A percentile compares a stretch with the other conserved stretches of the same genome.
phyloP scores from a whole-genome alignment of 2,113 vertebrate species.

The Osmerus mordax region DNA sequence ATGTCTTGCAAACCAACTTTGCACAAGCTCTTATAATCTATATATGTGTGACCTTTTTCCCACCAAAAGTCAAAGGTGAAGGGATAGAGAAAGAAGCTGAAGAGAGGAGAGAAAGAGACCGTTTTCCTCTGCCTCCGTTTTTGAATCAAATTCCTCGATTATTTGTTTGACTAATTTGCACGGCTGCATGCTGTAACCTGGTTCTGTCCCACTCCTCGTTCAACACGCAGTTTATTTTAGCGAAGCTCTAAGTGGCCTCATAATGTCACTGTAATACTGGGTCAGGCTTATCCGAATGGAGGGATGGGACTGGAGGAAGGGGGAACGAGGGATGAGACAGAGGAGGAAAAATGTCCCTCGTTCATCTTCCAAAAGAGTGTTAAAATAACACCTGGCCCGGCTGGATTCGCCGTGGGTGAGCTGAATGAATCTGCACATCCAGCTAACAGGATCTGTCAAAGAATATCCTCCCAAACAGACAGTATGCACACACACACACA shows the following conservation, averaged over 20 bases:
- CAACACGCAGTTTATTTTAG: constrained; percentile 68
- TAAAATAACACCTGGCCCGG: constrained; percentile 68
- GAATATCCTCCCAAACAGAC: background rate
- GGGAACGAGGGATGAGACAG: constrained; percentile 6
- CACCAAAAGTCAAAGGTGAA: constrained; percentile 6
- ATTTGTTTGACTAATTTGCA: constrained; percentile 70
- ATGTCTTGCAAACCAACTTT: no score
- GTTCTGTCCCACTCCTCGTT: constrained; percentile 68
- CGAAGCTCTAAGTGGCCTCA: constrained; percentile 67
- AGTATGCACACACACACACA: background rate
- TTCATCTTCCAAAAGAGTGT: constrained; percentile 67
- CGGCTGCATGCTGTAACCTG: constrained; percentile 52
- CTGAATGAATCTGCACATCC: constrained; percentile 48
- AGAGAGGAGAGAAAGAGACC: constrained; percentile 20
- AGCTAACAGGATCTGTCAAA: constrained; percentile 50
- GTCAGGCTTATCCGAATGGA: constrained; percentile 65
- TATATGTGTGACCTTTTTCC: constrained; percentile 1
- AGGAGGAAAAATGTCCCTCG: constrained; percentile 56
- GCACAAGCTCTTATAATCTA: background rate
- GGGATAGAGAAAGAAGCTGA: background rate
- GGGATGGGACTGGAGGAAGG: constrained; percentile 46
- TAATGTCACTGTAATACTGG: constrained; percentile 74
- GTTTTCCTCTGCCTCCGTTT: constrained; percentile 33
- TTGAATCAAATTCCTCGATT: constrained; percentile 63
- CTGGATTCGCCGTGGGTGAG: constrained; percentile 58